Conservation (phyloP, 2,113 vertebrate species). For the Ctenomys sociabilis region DNA sequence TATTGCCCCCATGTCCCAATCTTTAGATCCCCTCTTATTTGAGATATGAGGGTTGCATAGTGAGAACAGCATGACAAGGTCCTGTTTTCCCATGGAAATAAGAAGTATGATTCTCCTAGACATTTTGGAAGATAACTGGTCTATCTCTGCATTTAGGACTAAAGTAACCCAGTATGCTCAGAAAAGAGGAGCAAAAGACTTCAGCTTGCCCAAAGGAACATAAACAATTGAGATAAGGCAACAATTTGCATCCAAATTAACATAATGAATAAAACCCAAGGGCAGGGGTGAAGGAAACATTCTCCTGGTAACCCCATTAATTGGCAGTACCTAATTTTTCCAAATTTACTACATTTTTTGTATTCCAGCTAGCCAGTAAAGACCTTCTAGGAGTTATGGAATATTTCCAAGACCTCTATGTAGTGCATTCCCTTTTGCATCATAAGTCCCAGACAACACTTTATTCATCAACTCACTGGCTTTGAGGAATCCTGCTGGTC, state of each 20-base stretch:
- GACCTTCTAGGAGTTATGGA: not conserved
- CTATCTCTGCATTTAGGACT: not conserved
- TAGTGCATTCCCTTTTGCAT: constrained; percentile 20
- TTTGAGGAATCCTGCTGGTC: constrained; percentile 56
- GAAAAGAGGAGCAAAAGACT: not conserved
- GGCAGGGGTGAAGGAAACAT: rapidly evolving
- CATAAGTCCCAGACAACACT: constrained; percentile 3
- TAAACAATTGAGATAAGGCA: not conserved
- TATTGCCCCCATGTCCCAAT: not conserved
- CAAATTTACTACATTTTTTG: not conserved
- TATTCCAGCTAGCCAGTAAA: not conserved
- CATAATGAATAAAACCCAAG: not conserved
- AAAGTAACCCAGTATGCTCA: not conserved
- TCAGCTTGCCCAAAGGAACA: not conserved
- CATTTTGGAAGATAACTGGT: not conserved
- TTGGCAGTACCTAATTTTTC: not conserved
- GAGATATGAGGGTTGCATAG: not conserved
- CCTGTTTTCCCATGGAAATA: not conserved
- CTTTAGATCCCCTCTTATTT: not conserved
- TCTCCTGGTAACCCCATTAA: not conserved
- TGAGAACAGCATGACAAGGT: not conserved
- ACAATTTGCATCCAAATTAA: not conserved
- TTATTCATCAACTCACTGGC: constrained; percentile 46
- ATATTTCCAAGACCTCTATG: not conserved
- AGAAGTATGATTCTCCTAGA: not conserved